Conservation (phyloP, 64 coral and sea anemone species). For the Astreopora myriophthalma region DNA sequence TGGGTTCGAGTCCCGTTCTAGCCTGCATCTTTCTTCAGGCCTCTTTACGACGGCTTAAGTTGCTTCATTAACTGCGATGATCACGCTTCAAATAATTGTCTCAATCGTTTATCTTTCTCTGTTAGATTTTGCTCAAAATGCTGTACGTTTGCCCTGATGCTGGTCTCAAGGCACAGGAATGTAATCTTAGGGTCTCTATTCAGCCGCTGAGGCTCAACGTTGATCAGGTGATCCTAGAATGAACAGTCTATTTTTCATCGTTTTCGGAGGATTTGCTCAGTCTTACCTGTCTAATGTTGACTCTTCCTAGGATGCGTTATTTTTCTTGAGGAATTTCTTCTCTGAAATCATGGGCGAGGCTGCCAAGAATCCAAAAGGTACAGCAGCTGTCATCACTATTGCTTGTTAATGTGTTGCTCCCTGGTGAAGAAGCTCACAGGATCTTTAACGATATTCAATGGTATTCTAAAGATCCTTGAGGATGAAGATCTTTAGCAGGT, state of each 20-base stretch:
- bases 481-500: too few relatives aligned
- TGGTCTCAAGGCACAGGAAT: conserved; percentile 81
- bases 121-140: conserved; percentile 91
- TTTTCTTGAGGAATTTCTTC: conserved; percentile 92
- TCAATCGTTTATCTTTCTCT: neutral
- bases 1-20: too few relatives aligned
- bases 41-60: too few relatives aligned
- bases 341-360: conserved; percentile 84
- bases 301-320: conserved; percentile 75
- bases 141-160: conserved; percentile 87
- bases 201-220: conserved; percentile 95
- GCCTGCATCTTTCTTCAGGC: too few relatives aligned
- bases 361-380: conserved; percentile 90
- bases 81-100: neutral
- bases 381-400: neutral
- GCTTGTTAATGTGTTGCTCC: too few relatives aligned
- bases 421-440: too few relatives aligned
- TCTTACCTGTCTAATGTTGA: neutral
- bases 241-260: neutral
- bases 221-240: conserved; percentile 70
- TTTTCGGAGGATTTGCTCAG: neutral
- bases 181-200: conserved; percentile 87
- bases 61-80: neutral
- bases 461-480: too few relatives aligned
- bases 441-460: too few relatives aligned